These are phyloP conservation scores for Pachyramphus minor DNA, from an alignment of 2,113 vertebrate genomes.

Conservation along the genomic window DNA sequence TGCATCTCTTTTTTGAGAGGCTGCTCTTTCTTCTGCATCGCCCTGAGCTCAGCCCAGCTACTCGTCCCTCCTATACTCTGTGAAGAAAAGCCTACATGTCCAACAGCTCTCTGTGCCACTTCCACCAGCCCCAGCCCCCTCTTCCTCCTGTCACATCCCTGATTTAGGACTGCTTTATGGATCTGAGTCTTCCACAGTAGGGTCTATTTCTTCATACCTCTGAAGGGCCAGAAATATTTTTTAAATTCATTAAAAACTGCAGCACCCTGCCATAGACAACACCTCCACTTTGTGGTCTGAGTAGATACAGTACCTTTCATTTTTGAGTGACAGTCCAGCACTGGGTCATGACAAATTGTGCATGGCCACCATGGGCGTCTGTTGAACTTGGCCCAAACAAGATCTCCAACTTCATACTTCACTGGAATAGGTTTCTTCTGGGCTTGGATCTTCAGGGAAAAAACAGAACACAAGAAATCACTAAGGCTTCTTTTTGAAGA, in stretches of 20 bases:
- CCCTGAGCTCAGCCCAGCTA: neutral
- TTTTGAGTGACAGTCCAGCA: conserved; percentile 84
- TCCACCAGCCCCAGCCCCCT: neutral
- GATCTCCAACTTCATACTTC: conserved; percentile 89
- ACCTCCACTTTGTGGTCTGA: neutral
- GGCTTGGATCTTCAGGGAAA: conserved; percentile 75
- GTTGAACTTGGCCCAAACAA: conserved; percentile 97
- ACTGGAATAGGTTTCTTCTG: conserved; percentile 81
- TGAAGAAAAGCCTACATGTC: neutral
- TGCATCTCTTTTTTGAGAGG: neutral
- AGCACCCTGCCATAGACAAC: neutral
- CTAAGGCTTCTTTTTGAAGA: conserved; percentile 43
- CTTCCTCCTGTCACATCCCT: neutral
- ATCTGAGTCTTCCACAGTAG: neutral
- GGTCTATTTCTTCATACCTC: neutral
- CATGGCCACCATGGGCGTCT: conserved; percentile 98
- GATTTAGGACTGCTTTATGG: neutral
- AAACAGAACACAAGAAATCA: conserved; percentile 54
- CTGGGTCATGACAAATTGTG: conserved; percentile 84
- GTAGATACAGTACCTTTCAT: conserved; percentile 84
- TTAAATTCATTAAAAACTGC: neutral
- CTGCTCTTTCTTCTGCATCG: neutral
- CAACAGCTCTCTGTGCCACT: neutral
- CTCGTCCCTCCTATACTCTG: neutral
- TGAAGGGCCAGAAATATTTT: conserved; percentile 1